Percentiles rank a stretch among this genome's conserved stretches.
These are phyloP conservation scores for Nyctibius grandis DNA, from an alignment of 2,797 vertebrate species.

Conservation along the genomic window DNA sequence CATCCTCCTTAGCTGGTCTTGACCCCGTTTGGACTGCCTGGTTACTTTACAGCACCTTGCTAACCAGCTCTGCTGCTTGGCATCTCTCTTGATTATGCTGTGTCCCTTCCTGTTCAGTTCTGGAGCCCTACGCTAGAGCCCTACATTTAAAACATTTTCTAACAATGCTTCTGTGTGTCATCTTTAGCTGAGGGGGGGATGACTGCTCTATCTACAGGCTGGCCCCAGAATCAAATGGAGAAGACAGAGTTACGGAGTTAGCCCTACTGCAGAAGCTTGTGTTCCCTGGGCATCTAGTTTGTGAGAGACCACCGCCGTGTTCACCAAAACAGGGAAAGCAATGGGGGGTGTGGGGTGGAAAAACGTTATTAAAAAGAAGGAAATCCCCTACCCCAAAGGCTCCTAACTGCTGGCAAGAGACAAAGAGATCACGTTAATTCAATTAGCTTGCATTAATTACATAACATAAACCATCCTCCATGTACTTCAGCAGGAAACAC, in stretches of 20 bases:
- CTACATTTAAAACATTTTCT: background rate
- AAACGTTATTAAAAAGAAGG: background rate
- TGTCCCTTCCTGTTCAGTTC: background rate
- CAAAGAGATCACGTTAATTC: background rate
- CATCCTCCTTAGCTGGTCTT: background rate
- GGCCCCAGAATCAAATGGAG: background rate
- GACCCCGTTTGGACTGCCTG: no score
- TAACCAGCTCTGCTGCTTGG: background rate
- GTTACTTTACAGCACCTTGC: background rate
- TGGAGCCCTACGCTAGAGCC: background rate
- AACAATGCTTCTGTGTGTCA: background rate
- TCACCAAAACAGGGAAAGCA: background rate
- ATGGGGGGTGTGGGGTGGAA: background rate
- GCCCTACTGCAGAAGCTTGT: background rate
- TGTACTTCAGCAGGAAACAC: background rate
- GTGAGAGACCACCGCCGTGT: background rate
- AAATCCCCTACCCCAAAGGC: background rate
- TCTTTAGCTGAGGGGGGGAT: background rate
- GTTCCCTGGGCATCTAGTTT: background rate
- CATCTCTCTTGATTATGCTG: background rate
- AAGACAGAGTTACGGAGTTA: background rate
- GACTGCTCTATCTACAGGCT: background rate
- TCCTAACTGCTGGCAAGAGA: background rate
- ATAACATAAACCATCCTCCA: background rate
- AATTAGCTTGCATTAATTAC: background rate